phyloP scores from a whole-genome alignment of 2,888 invertebrate species.

The Parelbella ahira region DNA sequence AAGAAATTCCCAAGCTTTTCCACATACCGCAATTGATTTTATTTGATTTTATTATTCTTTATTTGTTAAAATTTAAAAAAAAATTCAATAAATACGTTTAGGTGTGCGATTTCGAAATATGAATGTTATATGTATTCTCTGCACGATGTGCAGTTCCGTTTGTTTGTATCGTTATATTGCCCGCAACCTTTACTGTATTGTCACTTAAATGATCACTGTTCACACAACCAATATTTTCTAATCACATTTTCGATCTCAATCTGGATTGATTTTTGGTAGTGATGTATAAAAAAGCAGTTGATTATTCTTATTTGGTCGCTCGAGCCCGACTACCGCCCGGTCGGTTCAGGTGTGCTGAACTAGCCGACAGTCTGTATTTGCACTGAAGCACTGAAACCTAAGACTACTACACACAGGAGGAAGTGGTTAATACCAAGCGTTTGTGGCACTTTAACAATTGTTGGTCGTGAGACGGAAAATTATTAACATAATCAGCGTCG shows the following conservation, averaged over 20 bases:
- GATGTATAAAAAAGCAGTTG: too few relatives aligned
- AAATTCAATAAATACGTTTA: too few relatives aligned
- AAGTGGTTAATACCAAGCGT: conserved; percentile 13
- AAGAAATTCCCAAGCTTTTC: too few relatives aligned
- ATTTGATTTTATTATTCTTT: too few relatives aligned
- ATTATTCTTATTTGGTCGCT: conserved; percentile 2
- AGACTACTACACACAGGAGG: conserved; percentile 36
- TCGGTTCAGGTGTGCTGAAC: conserved; percentile 35
- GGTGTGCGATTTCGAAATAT: too few relatives aligned
- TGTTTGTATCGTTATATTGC: conserved; percentile 4
- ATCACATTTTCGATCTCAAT: conserved; percentile 6
- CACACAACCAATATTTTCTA: conserved; percentile 2
- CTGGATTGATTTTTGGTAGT: too few relatives aligned
- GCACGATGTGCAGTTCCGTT: too few relatives aligned
- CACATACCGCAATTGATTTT: too few relatives aligned
- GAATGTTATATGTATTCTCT: too few relatives aligned
- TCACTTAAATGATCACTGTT: conserved; percentile 11
- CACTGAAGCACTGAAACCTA: conserved; percentile 45
- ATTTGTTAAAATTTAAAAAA: too few relatives aligned
- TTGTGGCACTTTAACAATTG: conserved; percentile 23
- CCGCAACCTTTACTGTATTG: background rate
- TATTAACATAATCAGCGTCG: conserved; percentile 23
- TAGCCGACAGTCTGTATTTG: conserved; percentile 28
- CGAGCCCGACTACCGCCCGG: conserved; percentile 13
- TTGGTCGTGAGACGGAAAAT: conserved; percentile 22